Conservation (phyloP, 2,888 invertebrate genomes). For the Himalopsyche japonica region DNA sequence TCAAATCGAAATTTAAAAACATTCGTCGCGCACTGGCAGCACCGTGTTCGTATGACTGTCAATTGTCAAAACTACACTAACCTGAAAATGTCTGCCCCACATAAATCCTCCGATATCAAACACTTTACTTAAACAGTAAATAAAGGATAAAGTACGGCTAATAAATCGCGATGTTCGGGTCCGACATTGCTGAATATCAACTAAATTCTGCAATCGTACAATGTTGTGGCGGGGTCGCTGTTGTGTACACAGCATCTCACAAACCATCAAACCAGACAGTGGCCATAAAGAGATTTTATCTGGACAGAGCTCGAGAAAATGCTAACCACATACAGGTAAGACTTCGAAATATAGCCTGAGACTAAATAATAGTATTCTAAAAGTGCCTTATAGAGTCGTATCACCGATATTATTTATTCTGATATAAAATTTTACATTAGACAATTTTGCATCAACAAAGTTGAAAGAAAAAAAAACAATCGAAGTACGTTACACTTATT, state of each 20-base stretch:
- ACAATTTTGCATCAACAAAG: too few relatives aligned
- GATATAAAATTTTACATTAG: too few relatives aligned
- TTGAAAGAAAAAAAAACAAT: too few relatives aligned
- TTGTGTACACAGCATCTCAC: constrained; percentile 72
- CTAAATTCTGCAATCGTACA: constrained; percentile 69
- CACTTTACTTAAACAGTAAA: not conserved
- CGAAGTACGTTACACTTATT: too few relatives aligned
- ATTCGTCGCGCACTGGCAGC: not conserved
- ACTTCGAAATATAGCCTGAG: constrained; percentile 14
- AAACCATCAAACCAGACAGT: constrained; percentile 68
- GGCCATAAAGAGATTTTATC: constrained; percentile 74
- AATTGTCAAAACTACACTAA: constrained; percentile 25
- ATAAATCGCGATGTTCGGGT: constrained; percentile 56
- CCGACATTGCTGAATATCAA: constrained; percentile 66
- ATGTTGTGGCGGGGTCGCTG: constrained; percentile 71
- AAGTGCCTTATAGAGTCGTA: too few relatives aligned
- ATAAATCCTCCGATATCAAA: not conserved
- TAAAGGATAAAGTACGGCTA: not conserved
- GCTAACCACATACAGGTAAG: constrained; percentile 61
- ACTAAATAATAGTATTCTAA: too few relatives aligned
- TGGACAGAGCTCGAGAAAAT: constrained; percentile 71
- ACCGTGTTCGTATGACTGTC: constrained; percentile 16
- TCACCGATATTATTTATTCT: too few relatives aligned
- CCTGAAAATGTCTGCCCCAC: constrained; percentile 21
- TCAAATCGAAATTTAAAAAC: too few relatives aligned